Percentiles rank a stretch among this genome's conserved stretches.
Conservation (phyloP, 92 coral and sea anemone species). For the Phenganax marumi region DNA sequence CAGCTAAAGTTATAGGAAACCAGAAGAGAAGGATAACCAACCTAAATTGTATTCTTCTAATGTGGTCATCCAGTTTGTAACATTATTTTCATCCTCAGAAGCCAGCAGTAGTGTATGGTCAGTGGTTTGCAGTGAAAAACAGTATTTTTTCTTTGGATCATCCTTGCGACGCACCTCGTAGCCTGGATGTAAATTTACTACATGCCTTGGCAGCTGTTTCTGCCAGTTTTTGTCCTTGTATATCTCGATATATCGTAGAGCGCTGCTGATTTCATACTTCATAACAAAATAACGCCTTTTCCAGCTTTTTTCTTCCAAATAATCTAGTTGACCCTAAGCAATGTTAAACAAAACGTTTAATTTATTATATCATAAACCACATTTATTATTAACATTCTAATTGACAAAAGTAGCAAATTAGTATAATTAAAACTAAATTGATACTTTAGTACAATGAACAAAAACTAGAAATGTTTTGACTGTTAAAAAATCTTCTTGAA, state of each 20-base stretch:
- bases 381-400: not conserved
- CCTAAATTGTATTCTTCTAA: constrained; percentile 88
- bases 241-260: constrained; percentile 74
- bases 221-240: constrained; percentile 83
- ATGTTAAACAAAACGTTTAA: too few species aligned
- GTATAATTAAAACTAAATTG: not conserved
- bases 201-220: constrained; percentile 81
- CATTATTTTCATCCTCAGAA: constrained; percentile 74
- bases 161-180: constrained; percentile 64
- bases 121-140: constrained; percentile 82
- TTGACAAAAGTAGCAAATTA: not conserved
- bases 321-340: constrained; percentile 74
- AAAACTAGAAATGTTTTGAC: not conserved
- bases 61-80: constrained; percentile 70
- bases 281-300: constrained; percentile 86
- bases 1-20: too few species aligned
- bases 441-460: not conserved
- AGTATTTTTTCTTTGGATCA: constrained; percentile 73
- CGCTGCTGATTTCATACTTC: constrained; percentile 78
- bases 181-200: constrained; percentile 83
- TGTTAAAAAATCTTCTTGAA: not conserved
- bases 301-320: constrained; percentile 89
- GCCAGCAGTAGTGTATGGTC: constrained; percentile 85
- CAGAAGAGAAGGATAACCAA: constrained; percentile 32
- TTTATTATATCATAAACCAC: not conserved